Percentiles rank a stretch among this genome's conserved stretches.
These are phyloP conservation scores for Heterodera schachtii DNA, from an alignment of 1,140 invertebrate species.

Conservation along the genomic window DNA sequence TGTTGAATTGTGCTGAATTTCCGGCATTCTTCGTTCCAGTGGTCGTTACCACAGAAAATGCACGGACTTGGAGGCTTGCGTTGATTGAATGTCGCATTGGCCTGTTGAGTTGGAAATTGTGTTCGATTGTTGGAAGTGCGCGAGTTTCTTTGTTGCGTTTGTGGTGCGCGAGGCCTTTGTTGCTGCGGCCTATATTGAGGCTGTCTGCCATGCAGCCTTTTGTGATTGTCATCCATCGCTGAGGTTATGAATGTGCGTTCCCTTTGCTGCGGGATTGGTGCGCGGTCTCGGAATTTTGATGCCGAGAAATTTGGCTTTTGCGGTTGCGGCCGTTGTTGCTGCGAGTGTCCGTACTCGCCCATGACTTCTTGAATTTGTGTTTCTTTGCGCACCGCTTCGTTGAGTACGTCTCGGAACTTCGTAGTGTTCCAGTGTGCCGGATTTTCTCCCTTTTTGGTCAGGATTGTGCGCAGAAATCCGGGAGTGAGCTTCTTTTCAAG, in stretches of 20 bases:
- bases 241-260: background rate
- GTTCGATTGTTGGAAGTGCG: too few relatives aligned
- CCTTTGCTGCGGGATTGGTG: background rate
- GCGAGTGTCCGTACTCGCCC: conserved; percentile 7
- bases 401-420: background rate
- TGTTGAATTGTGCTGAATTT: background rate
- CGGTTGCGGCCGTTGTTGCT: background rate
- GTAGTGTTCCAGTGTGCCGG: conserved; percentile 6
- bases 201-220: background rate
- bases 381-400: conserved; percentile 2
- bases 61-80: background rate
- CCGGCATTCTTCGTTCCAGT: background rate
- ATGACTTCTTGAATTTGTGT: conserved; percentile 12
- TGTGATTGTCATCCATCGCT: background rate
- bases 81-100: too few relatives aligned
- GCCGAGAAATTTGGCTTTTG: background rate
- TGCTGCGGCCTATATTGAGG: too few relatives aligned
- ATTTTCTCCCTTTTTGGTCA: conserved; percentile 7
- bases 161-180: too few relatives aligned
- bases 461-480: conserved; percentile 3
- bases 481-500: conserved; percentile 2
- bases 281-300: background rate
- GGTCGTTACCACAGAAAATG: background rate
- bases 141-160: too few relatives aligned
- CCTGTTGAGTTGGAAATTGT: too few relatives aligned